phyloP scores from a whole-genome alignment of 1,140 invertebrate genomes.

The Aphelenchoides fujianensis region DNA sequence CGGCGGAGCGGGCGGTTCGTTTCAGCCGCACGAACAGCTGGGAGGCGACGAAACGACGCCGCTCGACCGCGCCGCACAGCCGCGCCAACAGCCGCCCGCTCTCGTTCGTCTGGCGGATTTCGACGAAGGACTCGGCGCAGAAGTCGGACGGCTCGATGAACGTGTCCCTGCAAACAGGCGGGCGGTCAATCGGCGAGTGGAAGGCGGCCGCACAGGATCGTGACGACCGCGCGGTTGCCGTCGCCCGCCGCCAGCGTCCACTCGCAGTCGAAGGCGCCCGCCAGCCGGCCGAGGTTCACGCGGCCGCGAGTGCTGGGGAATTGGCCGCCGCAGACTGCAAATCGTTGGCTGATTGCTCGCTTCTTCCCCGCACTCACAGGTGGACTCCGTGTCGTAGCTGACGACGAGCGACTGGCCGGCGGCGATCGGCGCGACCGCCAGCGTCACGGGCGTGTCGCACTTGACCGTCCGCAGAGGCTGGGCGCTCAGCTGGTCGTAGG shows the following conservation, averaged over 20 bases:
- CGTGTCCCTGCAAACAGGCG: background rate
- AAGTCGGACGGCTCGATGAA: background rate
- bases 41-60: background rate
- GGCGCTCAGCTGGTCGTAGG: background rate
- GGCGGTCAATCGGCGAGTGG: background rate
- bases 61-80: constrained; percentile 7
- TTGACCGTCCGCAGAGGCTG: background rate
- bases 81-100: background rate
- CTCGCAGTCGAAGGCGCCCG: constrained; percentile 32
- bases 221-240: constrained; percentile 28
- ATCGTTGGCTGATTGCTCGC: background rate
- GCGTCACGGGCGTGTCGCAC: constrained; percentile 4
- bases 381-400: constrained; percentile 36
- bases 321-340: constrained; percentile 41
- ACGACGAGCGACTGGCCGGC: background rate
- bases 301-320: constrained; percentile 4
- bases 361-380: constrained; percentile 27
- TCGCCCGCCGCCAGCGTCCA: constrained; percentile 27
- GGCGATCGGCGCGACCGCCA: background rate
- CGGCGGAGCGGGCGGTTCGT: background rate
- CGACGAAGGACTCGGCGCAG: constrained; percentile 11
- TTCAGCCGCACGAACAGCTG: background rate
- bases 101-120: background rate
- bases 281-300: constrained; percentile 18
- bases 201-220: constrained; percentile 16